Base-by-base conservation (phyloP, 2,888 invertebrate genomes). In the Melangyna quadrimaculata region DNA sequence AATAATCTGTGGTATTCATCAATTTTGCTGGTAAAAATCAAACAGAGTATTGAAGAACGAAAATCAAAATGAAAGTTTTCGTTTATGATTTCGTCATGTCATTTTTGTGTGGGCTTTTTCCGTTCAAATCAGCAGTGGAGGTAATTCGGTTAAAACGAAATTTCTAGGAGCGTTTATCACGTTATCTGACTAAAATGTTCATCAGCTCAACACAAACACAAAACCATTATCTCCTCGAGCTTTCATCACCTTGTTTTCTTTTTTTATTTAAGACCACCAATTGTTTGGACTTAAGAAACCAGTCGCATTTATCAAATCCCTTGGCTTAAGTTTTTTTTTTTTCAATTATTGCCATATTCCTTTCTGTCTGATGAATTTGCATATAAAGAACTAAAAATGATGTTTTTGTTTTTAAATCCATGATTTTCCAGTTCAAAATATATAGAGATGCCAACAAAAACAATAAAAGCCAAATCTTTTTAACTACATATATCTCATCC, bases 371-470 rank as follows among this genome's bases (percentile, higher is more conserved):
- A 51, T 32, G n/a, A n/a, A n/a, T 73, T 79, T 59, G 72, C 32
- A 79, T 79, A 43, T 53, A 57, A 40, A n/a, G n/a, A 61, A 48
- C 65, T 45, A 48, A 72, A n/a, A 65, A 57, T 37, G 29, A 63
- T 53, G 19, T 24, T 61, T 61, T 57, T 24, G 1, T 37, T 51
- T 48, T 17, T 8, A 43, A 65, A 71, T 71, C 70, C 57, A 24
- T 65, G 55, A 70, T 65, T 71, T 32, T 51, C n/a, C 45, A 29
- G 19, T n/a, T 37, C 29, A 45, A 57, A 55, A 35, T 22, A 51
- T 4, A 27, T 29, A 5, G 5, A 14, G 2, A 37, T n/a, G n/a
- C 43, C 9, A 57, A 29, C 2, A 43, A n/a, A 65, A 45, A 35
- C 17, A 63, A 55, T 10, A 57, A 7, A 29, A 48, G 7, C 12